Percentiles rank a stretch among this genome's conserved stretches.
phyloP scores from a whole-genome alignment of 2,113 vertebrate species.

The Dinomys branickii region DNA sequence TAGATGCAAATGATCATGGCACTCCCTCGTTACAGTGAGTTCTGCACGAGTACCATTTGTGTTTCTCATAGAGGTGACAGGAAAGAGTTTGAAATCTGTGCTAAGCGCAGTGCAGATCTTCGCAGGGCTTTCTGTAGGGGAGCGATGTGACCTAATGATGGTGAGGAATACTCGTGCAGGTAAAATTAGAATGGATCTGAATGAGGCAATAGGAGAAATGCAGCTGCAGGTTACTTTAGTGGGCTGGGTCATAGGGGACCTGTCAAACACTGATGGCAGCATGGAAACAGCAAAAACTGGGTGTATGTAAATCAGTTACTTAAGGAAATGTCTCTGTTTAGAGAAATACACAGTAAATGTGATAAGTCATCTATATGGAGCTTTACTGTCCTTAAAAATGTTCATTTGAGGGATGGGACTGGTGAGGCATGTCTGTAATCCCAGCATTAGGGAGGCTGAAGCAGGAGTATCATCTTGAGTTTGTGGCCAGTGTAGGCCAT shows the following conservation, averaged over 20 bases:
- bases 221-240: background rate
- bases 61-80: background rate
- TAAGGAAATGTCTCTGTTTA: background rate
- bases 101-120: background rate
- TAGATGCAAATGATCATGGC: background rate
- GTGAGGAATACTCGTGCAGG: background rate
- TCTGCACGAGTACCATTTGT: background rate
- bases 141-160: background rate
- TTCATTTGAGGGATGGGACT: background rate
- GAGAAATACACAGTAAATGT: background rate
- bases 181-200: background rate
- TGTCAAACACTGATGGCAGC: background rate
- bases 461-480: background rate
- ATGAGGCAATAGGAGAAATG: background rate
- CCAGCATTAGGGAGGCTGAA: background rate
- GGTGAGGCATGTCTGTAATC: background rate
- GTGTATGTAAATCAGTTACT: background rate
- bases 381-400: background rate
- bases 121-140: background rate
- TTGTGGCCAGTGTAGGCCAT: background rate
- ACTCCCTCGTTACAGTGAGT: background rate
- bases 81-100: background rate
- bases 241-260: background rate
- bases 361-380: background rate
- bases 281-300: background rate